A percentile compares a stretch with the other conserved stretches of the same genome.
Conservation (phyloP, 2,797 vertebrate genomes). For the Xenops minutus region DNA sequence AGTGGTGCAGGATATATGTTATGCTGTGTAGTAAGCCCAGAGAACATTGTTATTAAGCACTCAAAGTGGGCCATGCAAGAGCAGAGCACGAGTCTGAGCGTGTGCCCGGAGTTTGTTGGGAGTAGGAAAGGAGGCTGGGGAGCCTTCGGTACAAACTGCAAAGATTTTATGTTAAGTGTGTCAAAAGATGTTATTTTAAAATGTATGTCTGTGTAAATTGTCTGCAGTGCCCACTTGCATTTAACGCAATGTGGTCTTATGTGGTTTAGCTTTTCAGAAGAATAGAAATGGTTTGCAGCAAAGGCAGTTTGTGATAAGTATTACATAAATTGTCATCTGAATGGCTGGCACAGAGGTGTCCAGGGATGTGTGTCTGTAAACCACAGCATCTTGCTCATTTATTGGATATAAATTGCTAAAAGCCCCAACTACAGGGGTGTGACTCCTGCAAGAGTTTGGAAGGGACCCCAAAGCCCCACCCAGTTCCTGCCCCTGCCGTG, state of each 20-base stretch:
- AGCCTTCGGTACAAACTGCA: not conserved
- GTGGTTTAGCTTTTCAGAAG: not conserved
- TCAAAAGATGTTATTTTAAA: not conserved
- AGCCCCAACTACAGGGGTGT: not conserved
- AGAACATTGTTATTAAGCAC: not conserved
- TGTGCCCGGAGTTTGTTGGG: not conserved
- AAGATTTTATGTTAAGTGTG: not conserved
- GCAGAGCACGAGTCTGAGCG: not conserved
- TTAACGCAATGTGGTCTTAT: accelerated
- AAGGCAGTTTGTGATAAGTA: not conserved
- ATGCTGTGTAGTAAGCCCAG: not conserved
- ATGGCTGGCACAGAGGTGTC: not conserved
- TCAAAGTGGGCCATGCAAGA: not conserved
- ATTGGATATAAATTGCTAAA: not conserved
- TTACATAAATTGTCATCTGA: accelerated
- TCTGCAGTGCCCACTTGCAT: not conserved
- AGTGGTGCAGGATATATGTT: conserved; percentile 7
- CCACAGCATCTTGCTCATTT: not conserved
- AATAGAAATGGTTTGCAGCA: not conserved
- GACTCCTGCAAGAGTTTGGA: not conserved
- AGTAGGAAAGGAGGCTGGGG: not conserved
- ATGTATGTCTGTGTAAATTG: not conserved
- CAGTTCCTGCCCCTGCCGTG: not conserved
- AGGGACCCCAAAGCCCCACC: not conserved
- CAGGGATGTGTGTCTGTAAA: not conserved